Conservation (phyloP, 2,888 invertebrate species). For the Cybosia mesomella region DNA sequence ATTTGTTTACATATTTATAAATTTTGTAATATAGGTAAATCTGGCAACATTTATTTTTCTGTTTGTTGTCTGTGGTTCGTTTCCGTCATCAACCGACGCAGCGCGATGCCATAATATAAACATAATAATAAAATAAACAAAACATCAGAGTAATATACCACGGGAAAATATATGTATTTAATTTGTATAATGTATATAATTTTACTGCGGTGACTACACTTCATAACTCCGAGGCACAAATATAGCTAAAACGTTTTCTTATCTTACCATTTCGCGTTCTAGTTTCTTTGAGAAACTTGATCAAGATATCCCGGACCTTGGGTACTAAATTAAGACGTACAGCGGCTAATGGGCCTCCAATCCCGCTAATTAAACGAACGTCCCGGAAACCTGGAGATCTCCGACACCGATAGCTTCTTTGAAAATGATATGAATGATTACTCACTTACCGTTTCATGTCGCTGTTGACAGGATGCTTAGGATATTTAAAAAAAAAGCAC, state of each 20-base stretch:
- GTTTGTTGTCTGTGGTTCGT: too few species aligned
- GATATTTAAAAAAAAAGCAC: neutral
- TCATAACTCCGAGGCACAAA: neutral
- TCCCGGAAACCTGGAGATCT: conserved; percentile 32
- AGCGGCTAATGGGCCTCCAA: conserved; percentile 12
- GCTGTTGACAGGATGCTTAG: conserved; percentile 13
- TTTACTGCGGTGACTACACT: too few species aligned
- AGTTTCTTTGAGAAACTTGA: conserved; percentile 25
- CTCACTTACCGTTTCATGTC: neutral
- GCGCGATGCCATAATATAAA: too few species aligned
- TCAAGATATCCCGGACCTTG: conserved; percentile 19
- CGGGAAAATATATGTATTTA: too few species aligned
- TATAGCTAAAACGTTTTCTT: neutral
- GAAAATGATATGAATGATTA: conserved; percentile 13
- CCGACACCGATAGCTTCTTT: conserved; percentile 28
- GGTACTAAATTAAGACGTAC: conserved; percentile 9
- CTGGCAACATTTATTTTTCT: too few species aligned
- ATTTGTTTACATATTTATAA: too few species aligned
- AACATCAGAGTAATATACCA: too few species aligned
- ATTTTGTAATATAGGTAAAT: too few species aligned
- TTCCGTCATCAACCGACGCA: too few species aligned
- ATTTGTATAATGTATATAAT: too few species aligned
- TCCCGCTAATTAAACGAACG: conserved; percentile 34
- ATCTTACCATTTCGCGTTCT: conserved; percentile 24
- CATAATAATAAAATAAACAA: too few species aligned